Evolutionary conservation across 1,140 invertebrate species (phyloP).

Genomic region (Delia radicum): DNA sequence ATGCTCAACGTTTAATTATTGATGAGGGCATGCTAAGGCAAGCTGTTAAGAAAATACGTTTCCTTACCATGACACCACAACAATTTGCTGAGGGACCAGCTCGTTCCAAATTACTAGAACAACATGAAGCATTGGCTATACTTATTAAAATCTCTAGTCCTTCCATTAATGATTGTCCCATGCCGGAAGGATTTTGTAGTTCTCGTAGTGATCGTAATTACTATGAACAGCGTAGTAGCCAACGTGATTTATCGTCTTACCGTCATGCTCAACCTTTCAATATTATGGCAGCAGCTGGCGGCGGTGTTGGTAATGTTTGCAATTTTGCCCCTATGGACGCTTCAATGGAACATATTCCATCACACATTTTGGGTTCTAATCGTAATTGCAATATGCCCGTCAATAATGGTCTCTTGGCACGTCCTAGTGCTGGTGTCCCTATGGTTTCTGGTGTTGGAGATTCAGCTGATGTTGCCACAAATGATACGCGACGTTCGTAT

Average conservation of each 20-base stretch:
- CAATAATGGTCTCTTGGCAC: background rate
- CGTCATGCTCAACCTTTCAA: constrained; percentile 25
- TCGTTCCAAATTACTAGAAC: constrained; percentile 67
- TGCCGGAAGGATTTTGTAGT: constrained; percentile 69
- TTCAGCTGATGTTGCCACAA: constrained; percentile 28
- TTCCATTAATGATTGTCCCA: constrained; percentile 60
- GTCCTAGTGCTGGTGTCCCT: constrained; percentile 3
- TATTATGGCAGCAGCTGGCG: background rate
- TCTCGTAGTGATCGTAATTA: constrained; percentile 52
- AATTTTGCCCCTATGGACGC: constrained; percentile 21
- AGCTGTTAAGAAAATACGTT: constrained; percentile 69
- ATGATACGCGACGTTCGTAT: constrained; percentile 63
- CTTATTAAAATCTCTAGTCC: constrained; percentile 77
- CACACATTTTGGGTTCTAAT: background rate
- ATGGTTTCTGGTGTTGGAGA: constrained; percentile 15
- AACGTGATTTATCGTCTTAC: constrained; percentile 40
- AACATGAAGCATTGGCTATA: constrained; percentile 76
- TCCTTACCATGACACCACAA: constrained; percentile 73
- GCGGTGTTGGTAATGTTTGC: background rate
- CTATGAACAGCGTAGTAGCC: constrained; percentile 39
- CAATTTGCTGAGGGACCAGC: constrained; percentile 80
- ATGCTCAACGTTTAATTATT: constrained; percentile 44
- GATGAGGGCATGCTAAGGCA: constrained; percentile 46
- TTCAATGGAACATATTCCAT: background rate
- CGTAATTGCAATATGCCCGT: background rate